These are phyloP conservation scores for Apotomis betuletana DNA, from an alignment of 2,888 invertebrate genomes.

Conservation along the genomic window DNA sequence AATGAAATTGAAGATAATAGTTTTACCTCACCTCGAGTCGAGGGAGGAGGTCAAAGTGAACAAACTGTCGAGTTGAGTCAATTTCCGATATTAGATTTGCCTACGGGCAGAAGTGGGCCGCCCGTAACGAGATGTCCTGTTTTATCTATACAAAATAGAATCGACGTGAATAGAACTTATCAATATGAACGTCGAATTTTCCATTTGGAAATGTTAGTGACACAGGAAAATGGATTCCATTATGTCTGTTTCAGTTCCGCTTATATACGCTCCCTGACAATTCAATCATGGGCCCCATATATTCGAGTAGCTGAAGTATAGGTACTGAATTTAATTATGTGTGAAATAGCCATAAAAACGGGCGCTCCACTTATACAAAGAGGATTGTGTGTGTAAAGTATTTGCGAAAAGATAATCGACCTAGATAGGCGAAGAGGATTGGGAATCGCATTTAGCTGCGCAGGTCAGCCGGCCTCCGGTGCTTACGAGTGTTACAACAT, in stretches of 20 bases:
- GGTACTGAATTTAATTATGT: conserved; percentile 20
- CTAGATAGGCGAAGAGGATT: conserved; percentile 38
- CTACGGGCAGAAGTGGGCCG: conserved; percentile 59
- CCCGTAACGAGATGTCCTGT: conserved; percentile 48
- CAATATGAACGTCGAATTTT: conserved; percentile 25
- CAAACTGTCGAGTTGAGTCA: conserved; percentile 66
- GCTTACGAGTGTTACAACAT: conserved; percentile 35
- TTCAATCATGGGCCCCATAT: conserved; percentile 28
- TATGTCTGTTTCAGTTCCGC: conserved; percentile 21
- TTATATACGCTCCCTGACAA: conserved; percentile 3
- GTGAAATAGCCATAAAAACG: conserved; percentile 8
- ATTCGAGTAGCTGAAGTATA: conserved; percentile 9
- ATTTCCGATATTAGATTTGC: conserved; percentile 79
- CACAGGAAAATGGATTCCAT: conserved; percentile 21
- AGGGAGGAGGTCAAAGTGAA: conserved; percentile 68
- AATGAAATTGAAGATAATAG: conserved; percentile 63
- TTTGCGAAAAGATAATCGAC: conserved; percentile 37
- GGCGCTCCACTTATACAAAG: conserved; percentile 20
- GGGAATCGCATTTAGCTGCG: conserved; percentile 28
- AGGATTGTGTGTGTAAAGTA: conserved; percentile 12
- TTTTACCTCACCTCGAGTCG: conserved; percentile 65
- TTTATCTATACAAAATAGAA: conserved; percentile 52
- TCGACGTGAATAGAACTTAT: conserved; percentile 29
- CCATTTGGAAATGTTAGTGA: conserved; percentile 31
- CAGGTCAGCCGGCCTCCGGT: conserved; percentile 38